These are phyloP conservation scores for Acromyrmex charruanus DNA, from an alignment of 1,140 invertebrate species.

Conservation along the genomic window DNA sequence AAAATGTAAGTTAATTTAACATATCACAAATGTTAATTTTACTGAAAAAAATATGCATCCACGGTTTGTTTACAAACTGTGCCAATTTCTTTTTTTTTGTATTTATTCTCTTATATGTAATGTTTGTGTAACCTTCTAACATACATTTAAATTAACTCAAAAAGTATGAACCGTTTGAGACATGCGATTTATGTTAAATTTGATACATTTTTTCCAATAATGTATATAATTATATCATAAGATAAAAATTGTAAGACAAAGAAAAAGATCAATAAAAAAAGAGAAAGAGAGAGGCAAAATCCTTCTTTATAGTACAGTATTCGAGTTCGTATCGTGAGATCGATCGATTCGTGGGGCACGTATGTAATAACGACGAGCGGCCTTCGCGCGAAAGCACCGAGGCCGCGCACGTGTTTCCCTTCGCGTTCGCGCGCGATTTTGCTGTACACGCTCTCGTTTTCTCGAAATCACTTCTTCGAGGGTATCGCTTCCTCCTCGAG, in stretches of 20 bases:
- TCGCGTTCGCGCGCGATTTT: conserved; percentile 18
- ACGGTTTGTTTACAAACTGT: too few species aligned
- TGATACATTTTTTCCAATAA: too few species aligned
- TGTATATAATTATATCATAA: background rate
- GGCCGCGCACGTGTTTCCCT: conserved; percentile 55
- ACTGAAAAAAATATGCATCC: too few species aligned
- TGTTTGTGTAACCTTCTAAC: too few species aligned
- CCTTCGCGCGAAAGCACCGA: conserved; percentile 58
- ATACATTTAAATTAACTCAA: too few species aligned
- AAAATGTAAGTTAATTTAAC: too few species aligned
- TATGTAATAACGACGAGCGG: conserved; percentile 42
- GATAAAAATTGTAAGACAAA: background rate
- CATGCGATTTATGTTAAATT: too few species aligned
- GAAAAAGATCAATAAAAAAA: background rate
- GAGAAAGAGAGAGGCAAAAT: background rate
- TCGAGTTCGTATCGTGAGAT: conserved; percentile 25
- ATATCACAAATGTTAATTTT: too few species aligned
- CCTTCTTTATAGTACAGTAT: background rate
- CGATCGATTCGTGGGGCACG: conserved; percentile 33
- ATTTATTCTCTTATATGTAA: too few species aligned
- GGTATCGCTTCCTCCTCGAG: conserved; percentile 61
- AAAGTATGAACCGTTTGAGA: too few species aligned
- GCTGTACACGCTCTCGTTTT: conserved; percentile 22
- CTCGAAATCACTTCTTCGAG: conserved; percentile 55
- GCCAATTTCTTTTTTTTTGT: too few species aligned